phyloP scores from a whole-genome alignment of 1,140 invertebrate species.

The Drosophila athabasca region DNA sequence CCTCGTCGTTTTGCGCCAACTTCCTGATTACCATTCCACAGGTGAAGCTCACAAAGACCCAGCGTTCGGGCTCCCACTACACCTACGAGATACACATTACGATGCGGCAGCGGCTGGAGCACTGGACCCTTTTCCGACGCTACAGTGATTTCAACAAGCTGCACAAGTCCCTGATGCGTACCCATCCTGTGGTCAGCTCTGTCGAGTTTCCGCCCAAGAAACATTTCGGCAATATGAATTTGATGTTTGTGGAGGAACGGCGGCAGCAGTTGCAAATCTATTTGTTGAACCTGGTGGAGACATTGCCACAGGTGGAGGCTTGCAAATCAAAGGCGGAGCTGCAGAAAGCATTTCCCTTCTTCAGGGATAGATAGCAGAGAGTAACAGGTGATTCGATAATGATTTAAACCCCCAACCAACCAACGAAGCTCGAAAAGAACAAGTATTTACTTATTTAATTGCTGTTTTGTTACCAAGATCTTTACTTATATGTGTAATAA shows the following conservation, averaged over 20 bases:
- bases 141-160: constrained; percentile 94
- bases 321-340: constrained; percentile 83
- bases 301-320: constrained; percentile 87
- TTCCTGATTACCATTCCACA: constrained; percentile 83
- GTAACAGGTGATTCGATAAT: no score
- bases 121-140: constrained; percentile 94
- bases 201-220: constrained; percentile 96
- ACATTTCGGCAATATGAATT: constrained; percentile 93
- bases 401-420: neutral
- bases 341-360: constrained; percentile 76
- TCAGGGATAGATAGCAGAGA: constrained; percentile 63
- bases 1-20: constrained; percentile 70
- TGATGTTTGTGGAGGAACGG: constrained; percentile 91
- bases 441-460: constrained; percentile 44
- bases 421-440: constrained; percentile 51
- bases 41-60: constrained; percentile 64
- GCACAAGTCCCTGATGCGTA: constrained; percentile 90
- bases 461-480: constrained; percentile 32
- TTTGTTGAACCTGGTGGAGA: constrained; percentile 89
- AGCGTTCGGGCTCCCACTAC: constrained; percentile 57
- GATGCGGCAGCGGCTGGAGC: constrained; percentile 87
- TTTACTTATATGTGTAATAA: constrained; percentile 56
- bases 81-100: constrained; percentile 78
- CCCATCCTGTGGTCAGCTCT: constrained; percentile 88
- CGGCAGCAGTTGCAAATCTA: constrained; percentile 90